Evolutionary conservation across 1,140 invertebrate genomes (phyloP).

Genomic region (Trachymyrmex cornetzi): DNA sequence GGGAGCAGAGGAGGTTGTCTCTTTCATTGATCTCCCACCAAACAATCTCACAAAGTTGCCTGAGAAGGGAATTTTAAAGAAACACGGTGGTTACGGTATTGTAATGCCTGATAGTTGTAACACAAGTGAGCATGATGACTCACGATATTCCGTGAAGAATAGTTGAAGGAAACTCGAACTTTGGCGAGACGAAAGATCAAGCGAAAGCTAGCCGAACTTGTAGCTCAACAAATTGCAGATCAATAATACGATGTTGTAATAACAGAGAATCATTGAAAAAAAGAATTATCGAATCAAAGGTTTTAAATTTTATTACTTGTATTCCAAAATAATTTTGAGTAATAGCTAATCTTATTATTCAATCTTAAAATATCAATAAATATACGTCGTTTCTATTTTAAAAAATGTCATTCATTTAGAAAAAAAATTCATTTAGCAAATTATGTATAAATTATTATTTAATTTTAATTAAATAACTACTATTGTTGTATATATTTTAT

Average conservation of each 20-base stretch:
- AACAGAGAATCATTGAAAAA: background rate
- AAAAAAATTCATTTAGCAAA: background rate
- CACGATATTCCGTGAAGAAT: slow-evolving; percentile 87
- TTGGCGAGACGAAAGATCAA: slow-evolving; percentile 16
- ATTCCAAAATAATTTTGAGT: background rate
- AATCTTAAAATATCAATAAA: background rate
- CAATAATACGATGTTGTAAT: background rate
- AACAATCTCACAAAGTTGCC: slow-evolving; percentile 93
- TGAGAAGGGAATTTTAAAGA: slow-evolving; percentile 96
- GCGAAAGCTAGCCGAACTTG: slow-evolving; percentile 12
- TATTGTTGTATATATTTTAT: slow-evolving; percentile 1
- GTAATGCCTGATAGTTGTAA: slow-evolving; percentile 89
- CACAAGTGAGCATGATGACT: slow-evolving; percentile 89
- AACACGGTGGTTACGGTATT: slow-evolving; percentile 92
- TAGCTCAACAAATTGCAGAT: background rate
- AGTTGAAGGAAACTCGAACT: slow-evolving; percentile 44
- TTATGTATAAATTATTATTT: background rate
- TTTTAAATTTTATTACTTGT: background rate
- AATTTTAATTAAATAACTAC: slow-evolving; percentile 11
- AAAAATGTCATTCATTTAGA: background rate
- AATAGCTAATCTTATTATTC: background rate
- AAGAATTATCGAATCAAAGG: background rate
- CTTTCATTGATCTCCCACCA: slow-evolving; percentile 93
- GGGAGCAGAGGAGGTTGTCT: slow-evolving; percentile 92
- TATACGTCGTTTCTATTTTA: background rate